Conservation (phyloP, 2,113 vertebrate genomes). For the Pachyramphus minor region DNA sequence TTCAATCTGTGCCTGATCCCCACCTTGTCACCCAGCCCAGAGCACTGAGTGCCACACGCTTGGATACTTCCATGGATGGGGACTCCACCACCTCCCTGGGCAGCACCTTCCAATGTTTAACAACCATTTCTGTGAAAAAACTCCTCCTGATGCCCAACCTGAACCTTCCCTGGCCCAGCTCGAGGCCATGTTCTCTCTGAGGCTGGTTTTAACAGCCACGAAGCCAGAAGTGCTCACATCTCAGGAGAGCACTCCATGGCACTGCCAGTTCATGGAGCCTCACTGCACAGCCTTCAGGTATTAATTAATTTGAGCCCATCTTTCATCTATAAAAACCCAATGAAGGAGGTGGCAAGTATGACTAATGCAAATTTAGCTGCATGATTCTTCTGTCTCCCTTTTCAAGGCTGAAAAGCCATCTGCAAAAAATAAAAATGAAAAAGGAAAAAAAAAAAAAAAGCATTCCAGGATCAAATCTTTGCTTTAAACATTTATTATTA, state of each 20-base stretch:
- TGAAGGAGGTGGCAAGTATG: not conserved
- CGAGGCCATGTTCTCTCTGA: not conserved
- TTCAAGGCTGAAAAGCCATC: not conserved
- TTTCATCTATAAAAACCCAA: not conserved
- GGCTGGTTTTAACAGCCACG: not conserved
- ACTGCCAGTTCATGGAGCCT: not conserved
- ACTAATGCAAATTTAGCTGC: not conserved
- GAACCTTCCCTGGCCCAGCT: not conserved
- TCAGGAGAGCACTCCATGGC: not conserved
- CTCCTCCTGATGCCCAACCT: not conserved
- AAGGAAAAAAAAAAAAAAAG: not conserved
- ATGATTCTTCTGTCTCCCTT: not conserved
- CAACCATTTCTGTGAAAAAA: not conserved
- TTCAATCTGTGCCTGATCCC: accelerated
- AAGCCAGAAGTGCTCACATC: not conserved
- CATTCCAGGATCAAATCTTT: not conserved
- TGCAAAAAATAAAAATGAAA: not conserved
- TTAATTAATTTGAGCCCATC: not conserved
- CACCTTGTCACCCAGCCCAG: not conserved
- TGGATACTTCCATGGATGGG: not conserved
- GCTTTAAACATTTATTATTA: not conserved
- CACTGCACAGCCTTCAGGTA: not conserved
- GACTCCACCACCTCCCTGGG: not conserved
- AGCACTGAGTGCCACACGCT: not conserved
- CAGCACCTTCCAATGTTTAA: not conserved